These are phyloP conservation scores for Pseudocheirus occidentalis DNA, from an alignment of 2,797 vertebrate genomes.

Conservation along the genomic window DNA sequence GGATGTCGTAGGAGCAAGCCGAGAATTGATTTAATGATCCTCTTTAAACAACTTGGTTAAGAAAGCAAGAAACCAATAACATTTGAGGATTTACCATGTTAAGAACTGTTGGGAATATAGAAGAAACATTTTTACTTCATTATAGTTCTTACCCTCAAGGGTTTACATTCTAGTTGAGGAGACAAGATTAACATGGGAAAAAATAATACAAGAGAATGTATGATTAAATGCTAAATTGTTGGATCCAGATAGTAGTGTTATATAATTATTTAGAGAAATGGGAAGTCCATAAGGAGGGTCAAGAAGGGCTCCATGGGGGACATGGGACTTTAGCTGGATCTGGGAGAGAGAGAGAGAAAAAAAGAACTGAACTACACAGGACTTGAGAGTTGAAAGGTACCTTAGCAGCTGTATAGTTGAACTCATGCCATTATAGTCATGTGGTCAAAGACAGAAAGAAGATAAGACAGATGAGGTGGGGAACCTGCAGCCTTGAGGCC, in stretches of 20 bases:
- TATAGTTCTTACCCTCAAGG: not conserved
- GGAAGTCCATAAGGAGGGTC: not conserved
- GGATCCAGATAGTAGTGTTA: not conserved
- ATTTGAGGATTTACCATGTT: not conserved
- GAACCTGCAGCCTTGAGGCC: too few species aligned
- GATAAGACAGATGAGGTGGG: not conserved
- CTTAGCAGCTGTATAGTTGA: not conserved
- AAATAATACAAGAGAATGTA: not conserved
- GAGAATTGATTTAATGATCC: not conserved
- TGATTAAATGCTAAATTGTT: not conserved
- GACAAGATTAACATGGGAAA: not conserved
- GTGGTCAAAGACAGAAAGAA: not conserved
- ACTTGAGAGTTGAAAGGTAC: not conserved
- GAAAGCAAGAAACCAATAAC: not conserved
- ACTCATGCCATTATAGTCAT: not conserved
- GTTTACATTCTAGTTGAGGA: not conserved
- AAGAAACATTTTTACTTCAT: not conserved
- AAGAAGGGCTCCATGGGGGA: not conserved
- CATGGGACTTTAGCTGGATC: not conserved
- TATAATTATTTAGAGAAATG: not conserved
- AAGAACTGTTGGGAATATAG: not conserved
- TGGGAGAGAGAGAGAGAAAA: not conserved
- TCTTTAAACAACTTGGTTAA: not conserved
- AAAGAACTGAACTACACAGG: not conserved
- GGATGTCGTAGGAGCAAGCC: not conserved